Conservation (phyloP, 1,140 invertebrate species). For the Lysiphlebus fabarum region DNA sequence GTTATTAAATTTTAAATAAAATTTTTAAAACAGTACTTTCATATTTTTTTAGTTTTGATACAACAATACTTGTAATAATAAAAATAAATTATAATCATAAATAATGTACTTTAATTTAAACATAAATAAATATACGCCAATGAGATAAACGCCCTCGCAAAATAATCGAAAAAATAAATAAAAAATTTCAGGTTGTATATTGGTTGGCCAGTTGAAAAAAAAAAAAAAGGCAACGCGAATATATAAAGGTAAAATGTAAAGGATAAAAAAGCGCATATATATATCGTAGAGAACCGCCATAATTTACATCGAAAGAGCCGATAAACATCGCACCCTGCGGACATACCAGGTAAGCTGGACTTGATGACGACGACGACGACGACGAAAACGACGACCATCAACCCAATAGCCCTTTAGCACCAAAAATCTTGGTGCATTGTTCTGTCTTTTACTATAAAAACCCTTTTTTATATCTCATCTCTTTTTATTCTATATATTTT, state of each 20-base stretch:
- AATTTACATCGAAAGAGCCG: constrained; percentile 50
- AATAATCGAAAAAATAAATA: background rate
- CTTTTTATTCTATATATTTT: constrained; percentile 27
- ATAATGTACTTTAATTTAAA: too few species aligned
- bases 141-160: background rate
- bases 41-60: too few species aligned
- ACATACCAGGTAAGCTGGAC: constrained; percentile 31
- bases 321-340: constrained; percentile 47
- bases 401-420: constrained; percentile 35
- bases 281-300: constrained; percentile 36
- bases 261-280: constrained; percentile 6
- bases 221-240: background rate
- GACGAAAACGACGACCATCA: constrained; percentile 28
- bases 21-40: too few species aligned
- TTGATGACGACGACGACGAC: constrained; percentile 17
- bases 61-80: too few species aligned
- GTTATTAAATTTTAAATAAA: too few species aligned
- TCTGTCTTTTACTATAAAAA: constrained; percentile 23
- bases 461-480: constrained; percentile 11
- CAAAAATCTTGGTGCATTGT: constrained; percentile 30
- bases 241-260: background rate
- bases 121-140: background rate
- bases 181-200: too few species aligned
- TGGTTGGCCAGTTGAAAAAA: too few species aligned
- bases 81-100: too few species aligned